A percentile compares a stretch with the other conserved stretches of the same genome.
These are phyloP conservation scores for Cacatua alba DNA, from an alignment of 2,113 vertebrate genomes.

Conservation along the genomic window DNA sequence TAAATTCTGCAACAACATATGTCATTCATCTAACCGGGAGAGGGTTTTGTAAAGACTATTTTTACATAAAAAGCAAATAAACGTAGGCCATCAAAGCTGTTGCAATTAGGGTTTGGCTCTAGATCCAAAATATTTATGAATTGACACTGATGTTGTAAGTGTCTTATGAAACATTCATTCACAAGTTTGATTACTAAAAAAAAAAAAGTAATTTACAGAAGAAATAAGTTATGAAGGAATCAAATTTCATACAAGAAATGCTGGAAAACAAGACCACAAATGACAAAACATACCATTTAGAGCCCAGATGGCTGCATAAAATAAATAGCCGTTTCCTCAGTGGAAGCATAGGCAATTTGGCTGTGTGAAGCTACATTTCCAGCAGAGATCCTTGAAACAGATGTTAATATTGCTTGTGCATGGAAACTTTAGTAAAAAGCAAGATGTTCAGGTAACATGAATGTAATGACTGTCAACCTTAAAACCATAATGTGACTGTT, in stretches of 20 bases:
- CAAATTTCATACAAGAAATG: constrained; percentile 70
- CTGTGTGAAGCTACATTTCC: constrained; percentile 78
- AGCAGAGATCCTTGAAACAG: constrained; percentile 82
- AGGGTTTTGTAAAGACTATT: neutral
- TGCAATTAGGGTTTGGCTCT: constrained; percentile 37
- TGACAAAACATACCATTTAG: constrained; percentile 79
- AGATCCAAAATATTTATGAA: constrained; percentile 61
- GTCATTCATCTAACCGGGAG: constrained; percentile 29
- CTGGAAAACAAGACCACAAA: constrained; percentile 74
- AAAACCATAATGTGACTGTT: neutral
- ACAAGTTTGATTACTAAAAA: constrained; percentile 36
- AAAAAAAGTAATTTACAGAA: constrained; percentile 29
- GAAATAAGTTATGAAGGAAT: constrained; percentile 70
- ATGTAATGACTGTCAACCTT: constrained; percentile 47
- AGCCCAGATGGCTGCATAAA: constrained; percentile 85
- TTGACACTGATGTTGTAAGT: constrained; percentile 31
- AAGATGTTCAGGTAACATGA: constrained; percentile 79
- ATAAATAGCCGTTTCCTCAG: constrained; percentile 82
- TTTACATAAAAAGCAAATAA: neutral
- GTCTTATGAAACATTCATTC: constrained; percentile 47
- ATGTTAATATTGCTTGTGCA: constrained; percentile 82
- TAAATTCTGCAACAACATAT: constrained; percentile 6
- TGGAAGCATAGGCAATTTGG: constrained; percentile 82
- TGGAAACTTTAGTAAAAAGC: constrained; percentile 76
- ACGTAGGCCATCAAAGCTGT: constrained; percentile 34